Base-by-base conservation (phyloP, 2,113 vertebrate species). In the Dipodomys stephensi region DNA sequence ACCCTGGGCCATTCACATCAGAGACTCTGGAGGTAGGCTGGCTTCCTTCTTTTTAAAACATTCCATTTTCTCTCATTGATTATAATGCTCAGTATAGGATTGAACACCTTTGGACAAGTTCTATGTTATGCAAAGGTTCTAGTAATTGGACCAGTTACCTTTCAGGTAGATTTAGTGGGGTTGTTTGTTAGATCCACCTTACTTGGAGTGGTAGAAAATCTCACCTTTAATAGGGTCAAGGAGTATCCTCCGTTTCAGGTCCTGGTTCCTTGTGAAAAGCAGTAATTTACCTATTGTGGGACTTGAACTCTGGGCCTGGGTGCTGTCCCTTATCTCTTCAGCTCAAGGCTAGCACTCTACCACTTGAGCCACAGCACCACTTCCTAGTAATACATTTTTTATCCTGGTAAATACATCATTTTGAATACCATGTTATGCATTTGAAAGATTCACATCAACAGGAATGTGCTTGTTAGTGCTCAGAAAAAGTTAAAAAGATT, bases 401-500 rank as follows among this genome's bases (percentile, higher is more conserved):
- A 46, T 57, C 15, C 53, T 82, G 12, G 35, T 93, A 94, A 95
- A 90, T 49, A 57, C 5, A 86, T 60, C 18, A 76, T 53, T 88
- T 83, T 68, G 79, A 83, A 67, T 74, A 87, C 90, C 35, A 60
- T 46, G 95, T 46, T 88, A 86, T 53, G 62, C 35, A 60, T 46
- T 84, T 88, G 65, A 67, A 86, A 88, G 25, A 94, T 80, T 93
- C 92, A 83, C 69, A 74, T 49, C 65, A 93, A 72, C 7, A 68
- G 87, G 39, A 77, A 91, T 71, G 44, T 30, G 32, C 78, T 95
- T 86, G 62, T 22, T 35, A 86, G 80, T 49, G 49, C 49, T 76
- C 53, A 88, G 57, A 81, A 74, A 64, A 86, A 83, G 44, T 76
- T 16, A 57, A 57, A 57, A 88, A 87, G 71, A 71, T 79, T 57